Conservation (phyloP, 1,140 invertebrate genomes). For the Papilio helenus region DNA sequence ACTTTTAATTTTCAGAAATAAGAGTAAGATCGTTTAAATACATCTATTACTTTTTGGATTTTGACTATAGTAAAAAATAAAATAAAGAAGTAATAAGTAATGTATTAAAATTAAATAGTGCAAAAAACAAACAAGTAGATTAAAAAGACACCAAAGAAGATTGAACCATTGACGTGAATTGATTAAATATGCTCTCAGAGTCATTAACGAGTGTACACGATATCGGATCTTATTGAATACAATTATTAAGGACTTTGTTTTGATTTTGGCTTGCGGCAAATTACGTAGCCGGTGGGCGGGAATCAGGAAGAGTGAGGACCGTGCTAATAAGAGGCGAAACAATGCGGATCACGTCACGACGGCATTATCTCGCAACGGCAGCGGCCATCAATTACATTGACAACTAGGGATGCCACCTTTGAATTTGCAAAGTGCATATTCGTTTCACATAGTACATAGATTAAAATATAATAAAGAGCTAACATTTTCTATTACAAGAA, state of each 20-base stretch:
- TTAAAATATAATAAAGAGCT: no score
- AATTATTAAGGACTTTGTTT: not conserved
- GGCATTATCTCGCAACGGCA: constrained; percentile 75
- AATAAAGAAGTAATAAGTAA: no score
- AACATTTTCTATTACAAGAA: no score
- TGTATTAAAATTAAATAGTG: no score
- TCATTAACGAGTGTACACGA: not conserved
- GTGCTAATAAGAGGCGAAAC: constrained; percentile 64
- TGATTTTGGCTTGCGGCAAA: not conserved
- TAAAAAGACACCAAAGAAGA: no score
- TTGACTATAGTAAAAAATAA: no score
- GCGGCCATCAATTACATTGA: constrained; percentile 69
- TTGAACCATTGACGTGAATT: not conserved
- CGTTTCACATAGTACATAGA: no score
- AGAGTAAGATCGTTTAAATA: no score
- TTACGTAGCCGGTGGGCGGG: constrained; percentile 32
- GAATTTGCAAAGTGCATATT: not conserved
- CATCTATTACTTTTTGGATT: no score
- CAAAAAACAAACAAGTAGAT: no score
- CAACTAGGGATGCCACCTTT: not conserved
- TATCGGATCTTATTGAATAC: not conserved
- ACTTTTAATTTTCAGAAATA: no score
- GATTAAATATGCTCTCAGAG: not conserved
- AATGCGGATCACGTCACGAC: constrained; percentile 76
- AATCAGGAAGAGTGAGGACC: constrained; percentile 51